phyloP scores from a whole-genome alignment of 2,113 vertebrate genomes.

The Potamarius usumacintae region DNA sequence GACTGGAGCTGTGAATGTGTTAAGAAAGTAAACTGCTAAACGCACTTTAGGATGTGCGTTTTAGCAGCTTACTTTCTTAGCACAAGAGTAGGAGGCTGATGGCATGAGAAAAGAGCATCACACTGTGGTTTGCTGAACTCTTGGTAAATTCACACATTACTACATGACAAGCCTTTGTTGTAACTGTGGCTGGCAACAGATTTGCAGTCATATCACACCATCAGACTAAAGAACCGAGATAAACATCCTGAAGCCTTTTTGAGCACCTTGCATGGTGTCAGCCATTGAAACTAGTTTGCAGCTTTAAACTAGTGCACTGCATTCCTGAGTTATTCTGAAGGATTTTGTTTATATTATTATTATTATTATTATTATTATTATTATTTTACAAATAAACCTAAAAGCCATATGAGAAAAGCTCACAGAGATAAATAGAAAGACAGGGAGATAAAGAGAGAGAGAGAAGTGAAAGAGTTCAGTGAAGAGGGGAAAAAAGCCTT shows the following conservation, averaged over 20 bases:
- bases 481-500: slow-evolving; percentile 36
- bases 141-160: slow-evolving; percentile 27
- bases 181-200: slow-evolving; percentile 8
- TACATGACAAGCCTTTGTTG: slow-evolving; percentile 8
- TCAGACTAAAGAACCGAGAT: background rate
- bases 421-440: slow-evolving; percentile 6
- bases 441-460: slow-evolving; percentile 39
- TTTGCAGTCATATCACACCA: background rate
- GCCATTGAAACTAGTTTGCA: background rate
- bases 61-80: background rate
- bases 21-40: no score
- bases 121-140: slow-evolving; percentile 20
- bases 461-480: slow-evolving; percentile 25
- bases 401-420: slow-evolving; percentile 40
- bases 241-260: background rate
- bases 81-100: background rate
- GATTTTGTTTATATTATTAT: background rate
- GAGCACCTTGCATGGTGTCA: background rate
- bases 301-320: slow-evolving; percentile 12
- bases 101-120: slow-evolving; percentile 1
- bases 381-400: background rate
- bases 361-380: no score
- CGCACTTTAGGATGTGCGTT: background rate
- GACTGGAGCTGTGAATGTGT: background rate
- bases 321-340: slow-evolving; percentile 33